Conservation (phyloP, 2,113 vertebrate genomes). For the Neofelis nebulosa region DNA sequence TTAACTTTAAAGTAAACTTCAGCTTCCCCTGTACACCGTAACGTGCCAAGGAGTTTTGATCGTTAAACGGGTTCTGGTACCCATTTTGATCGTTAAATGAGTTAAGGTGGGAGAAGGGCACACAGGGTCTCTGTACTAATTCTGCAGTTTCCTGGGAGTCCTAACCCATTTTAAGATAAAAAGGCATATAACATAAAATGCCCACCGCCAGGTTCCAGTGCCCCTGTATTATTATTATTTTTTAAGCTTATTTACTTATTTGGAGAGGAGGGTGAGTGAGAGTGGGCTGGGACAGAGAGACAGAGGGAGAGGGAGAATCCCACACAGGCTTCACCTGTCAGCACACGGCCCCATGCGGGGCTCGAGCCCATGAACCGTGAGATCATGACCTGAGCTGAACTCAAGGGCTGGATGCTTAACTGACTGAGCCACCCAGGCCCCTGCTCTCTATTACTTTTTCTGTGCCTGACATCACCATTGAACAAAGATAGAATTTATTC, state of each 20-base stretch:
- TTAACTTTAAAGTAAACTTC: not conserved
- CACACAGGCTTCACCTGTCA: no score
- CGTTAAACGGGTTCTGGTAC: not conserved
- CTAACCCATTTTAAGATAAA: not conserved
- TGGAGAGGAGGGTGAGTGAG: no score
- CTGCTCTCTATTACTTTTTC: not conserved
- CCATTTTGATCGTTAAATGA: not conserved
- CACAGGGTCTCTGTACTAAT: not conserved
- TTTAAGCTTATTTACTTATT: no score
- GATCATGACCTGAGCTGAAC: no score
- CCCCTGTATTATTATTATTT: not conserved
- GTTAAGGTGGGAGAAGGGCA: not conserved
- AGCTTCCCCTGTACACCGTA: not conserved
- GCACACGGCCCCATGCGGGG: no score
- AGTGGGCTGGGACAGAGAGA: no score
- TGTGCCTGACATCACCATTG: not conserved
- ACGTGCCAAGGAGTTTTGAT: not conserved
- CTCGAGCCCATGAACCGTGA: no score
- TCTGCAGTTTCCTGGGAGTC: not conserved
- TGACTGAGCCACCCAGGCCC: no score
- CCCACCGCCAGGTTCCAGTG: fast-evolving
- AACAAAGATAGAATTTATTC: not conserved
- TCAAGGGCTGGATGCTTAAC: no score
- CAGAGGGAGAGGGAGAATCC: no score
- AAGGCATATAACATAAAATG: not conserved